These are phyloP conservation scores for Sitophilus oryzae DNA, from an alignment of 1,140 invertebrate genomes.

Conservation along the genomic window DNA sequence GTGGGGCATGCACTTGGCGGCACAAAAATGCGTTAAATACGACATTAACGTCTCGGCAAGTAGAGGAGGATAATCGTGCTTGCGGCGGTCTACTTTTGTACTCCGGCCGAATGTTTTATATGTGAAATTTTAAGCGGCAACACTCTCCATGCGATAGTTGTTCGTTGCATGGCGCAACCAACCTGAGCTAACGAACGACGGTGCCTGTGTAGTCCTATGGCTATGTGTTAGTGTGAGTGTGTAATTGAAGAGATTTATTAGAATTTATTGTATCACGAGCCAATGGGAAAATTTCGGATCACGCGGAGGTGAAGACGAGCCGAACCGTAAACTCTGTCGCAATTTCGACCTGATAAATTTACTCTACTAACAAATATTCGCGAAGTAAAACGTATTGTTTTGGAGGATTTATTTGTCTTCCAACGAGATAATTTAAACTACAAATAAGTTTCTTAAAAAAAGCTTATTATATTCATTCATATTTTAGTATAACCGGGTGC, in stretches of 20 bases:
- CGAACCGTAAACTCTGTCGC: background rate
- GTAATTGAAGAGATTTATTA: constrained; percentile 19
- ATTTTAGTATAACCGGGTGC: too few species aligned
- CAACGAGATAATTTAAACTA: background rate
- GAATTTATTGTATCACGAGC: constrained; percentile 17
- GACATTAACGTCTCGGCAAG: background rate
- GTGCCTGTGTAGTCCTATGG: too few species aligned
- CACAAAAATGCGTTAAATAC: background rate
- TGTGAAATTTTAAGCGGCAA: constrained; percentile 10
- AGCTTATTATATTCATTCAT: too few species aligned
- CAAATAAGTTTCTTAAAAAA: too few species aligned
- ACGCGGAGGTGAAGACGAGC: background rate
- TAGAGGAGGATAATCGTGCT: constrained; percentile 5
- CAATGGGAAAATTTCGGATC: constrained; percentile 10
- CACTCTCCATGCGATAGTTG: constrained; percentile 9
- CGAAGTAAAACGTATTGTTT: too few species aligned
- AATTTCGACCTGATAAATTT: too few species aligned
- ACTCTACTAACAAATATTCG: too few species aligned
- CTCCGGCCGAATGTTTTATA: constrained; percentile 10
- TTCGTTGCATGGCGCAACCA: background rate
- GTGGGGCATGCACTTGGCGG: too few species aligned
- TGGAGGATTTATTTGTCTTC: too few species aligned
- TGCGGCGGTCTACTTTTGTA: constrained; percentile 15
- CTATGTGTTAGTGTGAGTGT: too few species aligned
- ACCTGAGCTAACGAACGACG: constrained; percentile 8